These are phyloP conservation scores for Micrasema longulum DNA, from an alignment of 1,140 invertebrate species.

Conservation along the genomic window DNA sequence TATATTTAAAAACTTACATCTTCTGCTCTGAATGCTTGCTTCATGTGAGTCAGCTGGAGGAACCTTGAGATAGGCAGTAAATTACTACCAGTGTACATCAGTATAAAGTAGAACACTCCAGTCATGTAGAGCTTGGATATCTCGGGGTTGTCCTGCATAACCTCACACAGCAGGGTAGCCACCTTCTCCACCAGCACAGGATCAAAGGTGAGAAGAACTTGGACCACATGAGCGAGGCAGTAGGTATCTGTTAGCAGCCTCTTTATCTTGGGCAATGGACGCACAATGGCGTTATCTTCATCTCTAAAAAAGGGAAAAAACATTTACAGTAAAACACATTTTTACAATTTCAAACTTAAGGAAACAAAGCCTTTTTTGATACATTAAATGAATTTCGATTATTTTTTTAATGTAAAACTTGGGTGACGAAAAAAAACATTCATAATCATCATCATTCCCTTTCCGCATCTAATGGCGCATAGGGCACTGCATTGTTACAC, in stretches of 20 bases:
- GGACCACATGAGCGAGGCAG: slow-evolving; percentile 95
- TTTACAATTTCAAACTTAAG: too few relatives aligned
- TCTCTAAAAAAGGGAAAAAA: slow-evolving; percentile 79
- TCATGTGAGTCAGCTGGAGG: slow-evolving; percentile 93
- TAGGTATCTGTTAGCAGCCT: slow-evolving; percentile 88
- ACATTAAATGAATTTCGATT: too few relatives aligned
- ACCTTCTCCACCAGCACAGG: slow-evolving; percentile 96
- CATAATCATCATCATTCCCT: too few relatives aligned
- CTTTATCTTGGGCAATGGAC: slow-evolving; percentile 94
- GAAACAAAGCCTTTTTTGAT: too few relatives aligned
- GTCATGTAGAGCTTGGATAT: slow-evolving; percentile 94
- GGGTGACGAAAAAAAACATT: too few relatives aligned
- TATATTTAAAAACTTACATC: slow-evolving; percentile 81
- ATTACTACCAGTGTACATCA: slow-evolving; percentile 99
- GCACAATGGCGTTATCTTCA: slow-evolving; percentile 89
- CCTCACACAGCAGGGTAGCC: slow-evolving; percentile 83
- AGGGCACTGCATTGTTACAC: too few relatives aligned
- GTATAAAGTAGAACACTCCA: slow-evolving; percentile 98
- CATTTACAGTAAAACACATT: too few relatives aligned
- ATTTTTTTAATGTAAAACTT: too few relatives aligned
- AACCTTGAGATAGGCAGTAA: slow-evolving; percentile 95
- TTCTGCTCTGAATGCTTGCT: slow-evolving; percentile 92
- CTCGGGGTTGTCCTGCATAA: slow-evolving; percentile 96
- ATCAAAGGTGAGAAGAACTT: slow-evolving; percentile 97
- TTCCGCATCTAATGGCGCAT: too few relatives aligned